A percentile compares a stretch with the other conserved stretches of the same genome.
phyloP scores from a whole-genome alignment of 1,140 invertebrate genomes.

The Meloidogyne exigua region DNA sequence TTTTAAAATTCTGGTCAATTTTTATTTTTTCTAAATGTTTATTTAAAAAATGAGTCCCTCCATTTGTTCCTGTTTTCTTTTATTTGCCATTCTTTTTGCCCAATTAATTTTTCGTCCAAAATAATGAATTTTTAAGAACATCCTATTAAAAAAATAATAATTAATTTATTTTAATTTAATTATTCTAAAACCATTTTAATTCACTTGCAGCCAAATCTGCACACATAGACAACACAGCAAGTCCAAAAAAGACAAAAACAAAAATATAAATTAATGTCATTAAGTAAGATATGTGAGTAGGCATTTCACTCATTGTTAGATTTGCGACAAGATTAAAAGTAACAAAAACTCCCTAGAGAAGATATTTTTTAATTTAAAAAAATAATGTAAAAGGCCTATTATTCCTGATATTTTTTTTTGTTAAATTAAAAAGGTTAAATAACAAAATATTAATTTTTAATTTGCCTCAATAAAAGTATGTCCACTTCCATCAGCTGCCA shows the following conservation, averaged over 20 bases:
- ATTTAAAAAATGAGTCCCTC: not conserved
- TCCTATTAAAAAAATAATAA: not conserved
- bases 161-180: not conserved
- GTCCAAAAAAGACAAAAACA: conserved; percentile 61
- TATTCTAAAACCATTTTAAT: conserved; percentile 48
- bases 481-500: conserved; percentile 50
- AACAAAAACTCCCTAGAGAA: conserved; percentile 61
- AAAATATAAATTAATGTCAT: conserved; percentile 61
- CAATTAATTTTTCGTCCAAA: conserved; percentile 63
- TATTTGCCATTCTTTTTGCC: conserved; percentile 42
- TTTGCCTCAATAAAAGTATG: conserved; percentile 21
- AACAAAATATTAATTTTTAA: not conserved
- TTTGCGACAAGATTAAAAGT: conserved; percentile 63
- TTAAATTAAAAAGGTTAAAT: too few relatives aligned
- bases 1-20: too few relatives aligned
- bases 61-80: conserved; percentile 55
- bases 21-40: not conserved
- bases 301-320: conserved; percentile 62
- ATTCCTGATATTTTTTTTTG: too few relatives aligned
- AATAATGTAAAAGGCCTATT: too few relatives aligned
- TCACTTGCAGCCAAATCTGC: conserved; percentile 59
- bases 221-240: conserved; percentile 63
- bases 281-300: conserved; percentile 55
- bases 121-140: conserved; percentile 63
- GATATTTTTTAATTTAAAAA: not conserved